A percentile compares a stretch with the other conserved stretches of the same genome.
Conservation (phyloP, 2,113 vertebrate genomes). For the Dicentrarchus labrax region DNA sequence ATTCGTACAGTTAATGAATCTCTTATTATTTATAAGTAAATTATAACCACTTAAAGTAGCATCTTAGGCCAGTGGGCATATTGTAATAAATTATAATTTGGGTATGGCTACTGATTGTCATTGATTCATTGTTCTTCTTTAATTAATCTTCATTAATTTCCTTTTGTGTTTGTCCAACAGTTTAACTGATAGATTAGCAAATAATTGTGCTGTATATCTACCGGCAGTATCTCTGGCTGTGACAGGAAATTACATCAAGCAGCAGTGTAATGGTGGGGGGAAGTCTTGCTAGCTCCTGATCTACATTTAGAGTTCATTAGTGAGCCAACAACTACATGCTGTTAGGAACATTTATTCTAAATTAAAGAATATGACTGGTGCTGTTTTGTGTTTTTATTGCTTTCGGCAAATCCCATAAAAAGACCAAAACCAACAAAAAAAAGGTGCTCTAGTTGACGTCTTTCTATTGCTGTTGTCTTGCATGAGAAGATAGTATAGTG, state of each 20-base stretch:
- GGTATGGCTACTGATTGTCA: neutral
- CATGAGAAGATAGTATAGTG: neutral
- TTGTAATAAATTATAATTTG: neutral
- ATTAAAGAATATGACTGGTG: neutral
- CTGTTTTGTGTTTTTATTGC: neutral
- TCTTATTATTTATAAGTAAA: neutral
- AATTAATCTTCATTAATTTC: constrained; percentile 26
- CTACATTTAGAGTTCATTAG: neutral
- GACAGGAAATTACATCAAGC: constrained; percentile 26
- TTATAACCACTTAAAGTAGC: constrained; percentile 15
- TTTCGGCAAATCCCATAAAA: neutral
- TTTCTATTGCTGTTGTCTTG: neutral
- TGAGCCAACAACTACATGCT: neutral
- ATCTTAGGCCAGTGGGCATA: neutral
- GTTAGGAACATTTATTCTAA: neutral
- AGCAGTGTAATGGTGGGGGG: constrained; percentile 22
- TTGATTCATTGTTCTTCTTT: neutral
- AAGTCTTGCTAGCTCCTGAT: constrained; percentile 17
- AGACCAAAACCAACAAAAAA: neutral
- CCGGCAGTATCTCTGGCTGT: neutral
- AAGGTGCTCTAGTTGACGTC: neutral
- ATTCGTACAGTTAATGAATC: neutral
- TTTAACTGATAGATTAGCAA: neutral
- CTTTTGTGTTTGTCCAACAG: constrained; percentile 12
- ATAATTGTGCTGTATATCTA: neutral